A percentile compares a stretch with the other conserved stretches of the same genome.
Evolutionary conservation across 2,797 vertebrate genomes (phyloP).

Genomic region (Enteromius viviparus): DNA sequence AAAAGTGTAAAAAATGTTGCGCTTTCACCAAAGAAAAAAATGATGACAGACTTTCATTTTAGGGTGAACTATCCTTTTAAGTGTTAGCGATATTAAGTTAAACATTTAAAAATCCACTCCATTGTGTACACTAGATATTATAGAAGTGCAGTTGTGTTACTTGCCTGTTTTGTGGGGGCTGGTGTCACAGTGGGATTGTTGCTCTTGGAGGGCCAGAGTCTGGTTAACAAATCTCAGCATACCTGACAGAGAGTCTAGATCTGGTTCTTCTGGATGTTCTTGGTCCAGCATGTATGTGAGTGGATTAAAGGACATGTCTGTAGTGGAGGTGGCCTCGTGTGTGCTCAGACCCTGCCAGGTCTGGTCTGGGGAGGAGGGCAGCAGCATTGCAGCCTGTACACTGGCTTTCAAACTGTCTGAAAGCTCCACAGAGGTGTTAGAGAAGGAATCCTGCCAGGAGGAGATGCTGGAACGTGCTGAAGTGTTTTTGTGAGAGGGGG

Average conservation of each 20-base stretch:
- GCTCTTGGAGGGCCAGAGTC: conserved; percentile 76
- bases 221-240: conserved; percentile 79
- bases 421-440: conserved; percentile 74
- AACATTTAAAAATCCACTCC: conserved; percentile 12
- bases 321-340: conserved; percentile 61
- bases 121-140: neutral
- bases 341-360: conserved; percentile 69
- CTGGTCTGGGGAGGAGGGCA: conserved; percentile 63
- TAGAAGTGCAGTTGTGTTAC: neutral
- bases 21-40: neutral
- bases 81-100: neutral
- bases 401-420: conserved; percentile 72
- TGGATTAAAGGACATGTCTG: conserved; percentile 82
- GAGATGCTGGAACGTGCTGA: conserved; percentile 60
- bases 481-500: conserved; percentile 43
- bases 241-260: conserved; percentile 70
- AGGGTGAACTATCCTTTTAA: neutral
- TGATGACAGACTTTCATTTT: neutral
- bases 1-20: no score
- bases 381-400: conserved; percentile 67
- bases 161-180: conserved; percentile 13
- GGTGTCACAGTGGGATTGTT: conserved; percentile 63
- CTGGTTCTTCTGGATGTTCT: conserved; percentile 62
- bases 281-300: conserved; percentile 78
- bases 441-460: conserved; percentile 64